These are phyloP conservation scores for Tribolium freemani DNA, from an alignment of 2,888 invertebrate genomes.

Conservation along the genomic window DNA sequence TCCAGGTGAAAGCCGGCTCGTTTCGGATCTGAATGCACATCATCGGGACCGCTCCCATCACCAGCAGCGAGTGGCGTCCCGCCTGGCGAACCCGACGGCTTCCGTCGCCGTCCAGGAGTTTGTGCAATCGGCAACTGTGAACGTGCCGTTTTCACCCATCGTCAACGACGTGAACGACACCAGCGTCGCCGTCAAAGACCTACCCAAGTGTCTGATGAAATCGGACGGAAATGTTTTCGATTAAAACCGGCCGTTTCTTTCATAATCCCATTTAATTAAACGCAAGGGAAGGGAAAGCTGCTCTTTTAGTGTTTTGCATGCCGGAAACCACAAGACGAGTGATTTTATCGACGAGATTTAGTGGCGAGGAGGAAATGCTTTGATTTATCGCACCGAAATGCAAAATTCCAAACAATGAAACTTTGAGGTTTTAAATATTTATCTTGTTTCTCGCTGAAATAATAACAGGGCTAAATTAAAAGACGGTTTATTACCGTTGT, in stretches of 20 bases:
- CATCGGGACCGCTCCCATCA: constrained; percentile 63
- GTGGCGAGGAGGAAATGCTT: not conserved
- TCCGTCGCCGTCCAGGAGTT: constrained; percentile 43
- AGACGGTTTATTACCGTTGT: not conserved
- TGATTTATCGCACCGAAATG: not conserved
- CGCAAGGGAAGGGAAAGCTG: constrained; percentile 38
- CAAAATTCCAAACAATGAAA: not conserved
- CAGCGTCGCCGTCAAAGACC: constrained; percentile 50
- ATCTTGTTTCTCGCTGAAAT: not conserved
- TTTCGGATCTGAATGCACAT: constrained; percentile 69
- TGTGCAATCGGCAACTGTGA: constrained; percentile 52
- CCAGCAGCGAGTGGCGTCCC: constrained; percentile 58
- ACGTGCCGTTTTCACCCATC: constrained; percentile 56
- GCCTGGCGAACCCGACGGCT: constrained; percentile 54
- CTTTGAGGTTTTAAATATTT: not conserved
- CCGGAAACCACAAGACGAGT: not conserved
- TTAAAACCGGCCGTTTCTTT: constrained; percentile 44
- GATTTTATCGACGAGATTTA: not conserved
- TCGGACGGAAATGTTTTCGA: constrained; percentile 59
- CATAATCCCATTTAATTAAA: constrained; percentile 20
- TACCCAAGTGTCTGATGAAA: constrained; percentile 59
- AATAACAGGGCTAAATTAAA: not conserved
- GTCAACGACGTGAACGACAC: constrained; percentile 51
- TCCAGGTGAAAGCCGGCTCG: constrained; percentile 69
- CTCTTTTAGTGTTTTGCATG: not conserved